Percentiles rank a stretch among this genome's conserved stretches.
Evolutionary conservation across 2,797 vertebrate species (phyloP).

Genomic region (Eulemur mongoz): DNA sequence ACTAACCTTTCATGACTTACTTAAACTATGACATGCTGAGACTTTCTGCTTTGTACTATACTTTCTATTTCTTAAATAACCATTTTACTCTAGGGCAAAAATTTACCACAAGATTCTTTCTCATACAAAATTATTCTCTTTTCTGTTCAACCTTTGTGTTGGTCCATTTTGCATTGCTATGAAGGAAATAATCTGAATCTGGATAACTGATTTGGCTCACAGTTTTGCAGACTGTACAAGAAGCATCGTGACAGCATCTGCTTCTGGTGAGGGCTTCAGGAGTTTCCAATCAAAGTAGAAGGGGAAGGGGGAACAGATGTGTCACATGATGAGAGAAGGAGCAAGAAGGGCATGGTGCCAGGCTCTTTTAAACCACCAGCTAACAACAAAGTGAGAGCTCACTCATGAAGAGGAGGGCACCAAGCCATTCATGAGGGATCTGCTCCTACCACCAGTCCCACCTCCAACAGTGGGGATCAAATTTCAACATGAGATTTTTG

Average conservation of each 20-base stretch:
- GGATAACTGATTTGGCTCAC: background rate
- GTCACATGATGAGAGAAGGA: background rate
- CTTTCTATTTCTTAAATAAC: background rate
- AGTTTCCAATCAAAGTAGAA: background rate
- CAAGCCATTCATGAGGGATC: background rate
- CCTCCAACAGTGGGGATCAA: background rate
- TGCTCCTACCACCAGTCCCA: too few species aligned
- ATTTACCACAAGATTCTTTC: background rate
- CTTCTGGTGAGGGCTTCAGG: background rate
- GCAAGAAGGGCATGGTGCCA: background rate
- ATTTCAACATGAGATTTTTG: background rate
- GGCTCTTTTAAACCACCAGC: background rate
- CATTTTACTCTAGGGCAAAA: background rate
- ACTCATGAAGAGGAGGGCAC: background rate
- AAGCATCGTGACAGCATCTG: background rate
- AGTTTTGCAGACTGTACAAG: background rate
- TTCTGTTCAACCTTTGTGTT: background rate
- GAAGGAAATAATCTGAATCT: background rate
- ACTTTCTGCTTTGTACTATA: background rate
- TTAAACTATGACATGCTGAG: background rate
- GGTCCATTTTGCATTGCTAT: background rate
- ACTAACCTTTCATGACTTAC: too few species aligned
- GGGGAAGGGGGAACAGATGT: background rate
- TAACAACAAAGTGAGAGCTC: background rate
- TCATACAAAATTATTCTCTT: background rate